These are phyloP conservation scores for Corythaeola cristata DNA, from an alignment of 2,113 vertebrate genomes.

Conservation along the genomic window DNA sequence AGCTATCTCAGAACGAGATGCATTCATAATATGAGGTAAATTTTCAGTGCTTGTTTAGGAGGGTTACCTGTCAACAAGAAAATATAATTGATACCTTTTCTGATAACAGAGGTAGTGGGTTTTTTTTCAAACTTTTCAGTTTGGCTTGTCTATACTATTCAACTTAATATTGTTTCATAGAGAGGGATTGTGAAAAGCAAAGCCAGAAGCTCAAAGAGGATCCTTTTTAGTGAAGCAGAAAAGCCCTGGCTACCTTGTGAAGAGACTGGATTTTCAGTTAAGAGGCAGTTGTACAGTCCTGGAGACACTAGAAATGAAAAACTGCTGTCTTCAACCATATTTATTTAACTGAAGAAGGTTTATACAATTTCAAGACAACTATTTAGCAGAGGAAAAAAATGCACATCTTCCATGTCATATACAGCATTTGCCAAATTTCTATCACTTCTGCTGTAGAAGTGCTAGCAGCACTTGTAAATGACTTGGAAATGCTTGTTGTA, in stretches of 20 bases:
- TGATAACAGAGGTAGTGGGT: neutral
- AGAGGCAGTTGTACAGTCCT: neutral
- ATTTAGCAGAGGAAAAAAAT: neutral
- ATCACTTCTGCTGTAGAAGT: neutral
- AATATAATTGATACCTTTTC: neutral
- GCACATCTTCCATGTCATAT: neutral
- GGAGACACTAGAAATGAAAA: constrained; percentile 24
- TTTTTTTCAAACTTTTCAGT: neutral
- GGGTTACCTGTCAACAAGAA: neutral
- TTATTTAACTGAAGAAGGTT: constrained; percentile 8
- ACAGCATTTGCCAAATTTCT: neutral
- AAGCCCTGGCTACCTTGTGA: neutral
- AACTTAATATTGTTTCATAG: neutral
- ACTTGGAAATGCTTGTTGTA: neutral
- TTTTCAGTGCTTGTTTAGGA: neutral
- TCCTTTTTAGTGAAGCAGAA: neutral
- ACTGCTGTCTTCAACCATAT: neutral
- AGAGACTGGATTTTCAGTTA: constrained; percentile 1
- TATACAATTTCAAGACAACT: neutral
- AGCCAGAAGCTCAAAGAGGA: neutral
- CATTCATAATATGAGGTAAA: neutral
- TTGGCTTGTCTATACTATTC: neutral
- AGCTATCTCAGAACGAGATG: neutral
- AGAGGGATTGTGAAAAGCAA: neutral
- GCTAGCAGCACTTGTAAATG: neutral